phyloP scores from a whole-genome alignment of 2,113 vertebrate species.

The Haemorhous mexicanus region DNA sequence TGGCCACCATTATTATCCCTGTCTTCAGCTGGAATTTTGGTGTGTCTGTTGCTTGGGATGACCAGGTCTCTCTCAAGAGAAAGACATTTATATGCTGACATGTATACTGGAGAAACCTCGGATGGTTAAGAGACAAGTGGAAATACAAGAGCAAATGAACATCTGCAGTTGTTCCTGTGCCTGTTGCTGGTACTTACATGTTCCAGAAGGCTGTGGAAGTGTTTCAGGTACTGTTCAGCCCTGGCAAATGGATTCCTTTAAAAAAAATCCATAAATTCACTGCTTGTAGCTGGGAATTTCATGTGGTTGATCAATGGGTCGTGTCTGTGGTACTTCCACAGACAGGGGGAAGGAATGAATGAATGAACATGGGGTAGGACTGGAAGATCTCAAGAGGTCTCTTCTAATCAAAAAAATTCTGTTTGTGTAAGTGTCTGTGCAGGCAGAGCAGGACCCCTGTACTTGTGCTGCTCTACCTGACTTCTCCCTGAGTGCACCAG shows the following conservation, averaged over 20 bases:
- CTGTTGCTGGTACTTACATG: background rate
- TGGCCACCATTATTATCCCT: rapidly evolving
- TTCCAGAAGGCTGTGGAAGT: background rate
- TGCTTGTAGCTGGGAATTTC: background rate
- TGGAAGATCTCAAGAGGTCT: background rate
- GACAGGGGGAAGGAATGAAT: background rate
- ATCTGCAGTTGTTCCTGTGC: rapidly evolving
- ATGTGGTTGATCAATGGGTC: background rate
- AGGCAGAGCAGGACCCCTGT: background rate
- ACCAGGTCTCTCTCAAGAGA: background rate
- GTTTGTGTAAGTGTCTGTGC: background rate
- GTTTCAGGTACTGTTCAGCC: background rate
- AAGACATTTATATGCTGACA: background rate
- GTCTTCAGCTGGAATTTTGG: background rate
- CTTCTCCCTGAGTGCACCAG: background rate
- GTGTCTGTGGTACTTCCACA: background rate
- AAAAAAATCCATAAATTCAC: background rate
- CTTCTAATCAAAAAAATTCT: background rate
- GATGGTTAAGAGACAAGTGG: background rate
- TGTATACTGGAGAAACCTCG: background rate
- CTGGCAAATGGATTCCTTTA: background rate
- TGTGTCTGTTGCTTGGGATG: background rate
- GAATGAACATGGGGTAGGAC: rapidly evolving
- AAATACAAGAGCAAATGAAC: background rate
- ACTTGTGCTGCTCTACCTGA: background rate